Conservation (phyloP, 2,888 invertebrate species). For the Cerastis rubricosa region DNA sequence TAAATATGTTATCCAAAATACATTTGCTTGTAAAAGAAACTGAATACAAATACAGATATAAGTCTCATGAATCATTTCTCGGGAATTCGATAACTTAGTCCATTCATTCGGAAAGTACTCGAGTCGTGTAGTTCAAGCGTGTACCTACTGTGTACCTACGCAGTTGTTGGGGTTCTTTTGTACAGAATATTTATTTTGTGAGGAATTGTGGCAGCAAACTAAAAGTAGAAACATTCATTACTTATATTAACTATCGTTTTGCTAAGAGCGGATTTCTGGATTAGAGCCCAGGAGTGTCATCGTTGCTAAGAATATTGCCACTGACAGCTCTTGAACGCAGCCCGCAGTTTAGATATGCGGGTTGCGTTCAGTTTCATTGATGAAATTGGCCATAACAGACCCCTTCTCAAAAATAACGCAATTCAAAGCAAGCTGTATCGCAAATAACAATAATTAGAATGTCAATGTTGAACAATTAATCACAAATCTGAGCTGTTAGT, state of each 20-base stretch:
- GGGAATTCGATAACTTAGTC: slow-evolving; percentile 20
- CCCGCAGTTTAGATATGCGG: neutral
- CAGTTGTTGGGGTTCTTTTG: neutral
- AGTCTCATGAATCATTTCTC: slow-evolving; percentile 19
- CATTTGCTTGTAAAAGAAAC: neutral
- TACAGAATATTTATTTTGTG: neutral
- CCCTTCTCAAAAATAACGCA: neutral
- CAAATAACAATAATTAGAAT: slow-evolving; percentile 21
- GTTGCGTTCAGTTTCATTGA: neutral
- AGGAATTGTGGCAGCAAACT: neutral
- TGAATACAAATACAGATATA: slow-evolving; percentile 18
- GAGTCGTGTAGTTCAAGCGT: slow-evolving; percentile 7
- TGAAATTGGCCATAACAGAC: neutral
- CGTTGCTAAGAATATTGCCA: neutral
- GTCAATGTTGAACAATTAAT: slow-evolving; percentile 29
- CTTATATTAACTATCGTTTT: neutral
- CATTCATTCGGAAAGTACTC: slow-evolving; percentile 13
- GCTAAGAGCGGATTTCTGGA: neutral
- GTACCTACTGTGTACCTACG: neutral
- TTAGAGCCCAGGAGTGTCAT: neutral
- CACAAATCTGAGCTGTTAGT: slow-evolving; percentile 23
- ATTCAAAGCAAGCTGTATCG: neutral
- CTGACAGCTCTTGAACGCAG: neutral
- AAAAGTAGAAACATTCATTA: neutral
- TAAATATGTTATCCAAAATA: neutral